A percentile compares a stretch with the other conserved stretches of the same genome.
These are phyloP conservation scores for Sinonovacula constricta DNA, from an alignment of 1,140 invertebrate genomes.

Conservation along the genomic window DNA sequence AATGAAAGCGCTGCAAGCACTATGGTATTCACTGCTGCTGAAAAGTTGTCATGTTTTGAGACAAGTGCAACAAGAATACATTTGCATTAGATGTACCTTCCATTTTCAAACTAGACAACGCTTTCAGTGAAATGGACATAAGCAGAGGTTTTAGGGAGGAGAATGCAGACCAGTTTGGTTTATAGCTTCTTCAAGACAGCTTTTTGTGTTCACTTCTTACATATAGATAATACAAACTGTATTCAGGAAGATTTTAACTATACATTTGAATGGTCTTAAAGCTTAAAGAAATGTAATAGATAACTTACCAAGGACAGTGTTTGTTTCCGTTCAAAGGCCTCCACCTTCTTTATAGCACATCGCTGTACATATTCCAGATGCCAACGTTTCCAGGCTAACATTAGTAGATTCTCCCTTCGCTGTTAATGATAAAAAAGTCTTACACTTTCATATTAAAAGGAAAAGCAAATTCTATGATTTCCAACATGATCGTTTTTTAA, in stretches of 20 bases:
- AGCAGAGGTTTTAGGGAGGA: background rate
- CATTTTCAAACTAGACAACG: no score
- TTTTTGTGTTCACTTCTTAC: background rate
- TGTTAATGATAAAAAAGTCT: background rate
- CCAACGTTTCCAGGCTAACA: constrained; percentile 30
- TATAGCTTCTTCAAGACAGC: background rate
- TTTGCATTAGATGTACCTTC: no score
- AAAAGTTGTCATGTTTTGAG: no score
- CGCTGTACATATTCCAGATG: constrained; percentile 35
- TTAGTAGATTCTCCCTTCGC: constrained; percentile 19
- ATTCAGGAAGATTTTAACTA: background rate
- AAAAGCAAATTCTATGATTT: background rate
- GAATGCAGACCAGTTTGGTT: background rate
- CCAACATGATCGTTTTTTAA: background rate
- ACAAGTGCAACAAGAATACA: no score
- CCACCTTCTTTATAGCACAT: constrained; percentile 27
- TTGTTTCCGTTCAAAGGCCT: constrained; percentile 39
- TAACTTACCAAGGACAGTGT: constrained; percentile 35
- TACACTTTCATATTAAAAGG: background rate
- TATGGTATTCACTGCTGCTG: no score
- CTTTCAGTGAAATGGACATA: no score
- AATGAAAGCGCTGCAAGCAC: no score
- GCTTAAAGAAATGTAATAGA: background rate
- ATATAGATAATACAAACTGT: background rate
- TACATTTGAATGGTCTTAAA: background rate